Conservation (phyloP, 2,888 invertebrate genomes). For the Belgica antarctica region DNA sequence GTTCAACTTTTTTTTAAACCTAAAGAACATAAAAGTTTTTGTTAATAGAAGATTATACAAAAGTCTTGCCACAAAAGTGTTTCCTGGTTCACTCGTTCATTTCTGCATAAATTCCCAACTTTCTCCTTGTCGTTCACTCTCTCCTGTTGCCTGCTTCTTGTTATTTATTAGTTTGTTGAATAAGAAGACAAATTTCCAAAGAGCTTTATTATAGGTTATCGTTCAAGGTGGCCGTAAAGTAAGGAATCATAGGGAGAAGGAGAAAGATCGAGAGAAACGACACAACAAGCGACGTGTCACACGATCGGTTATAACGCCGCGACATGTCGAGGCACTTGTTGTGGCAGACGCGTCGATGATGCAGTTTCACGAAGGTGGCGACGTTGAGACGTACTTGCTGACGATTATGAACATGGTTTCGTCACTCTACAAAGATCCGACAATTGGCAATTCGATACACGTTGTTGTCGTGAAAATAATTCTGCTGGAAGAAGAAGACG, state of each 20-base stretch:
- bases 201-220: slow-evolving; percentile 49
- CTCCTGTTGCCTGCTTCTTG: neutral
- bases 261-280: slow-evolving; percentile 47
- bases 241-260: slow-evolving; percentile 47
- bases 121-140: neutral
- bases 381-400: slow-evolving; percentile 79
- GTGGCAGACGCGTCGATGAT: slow-evolving; percentile 87
- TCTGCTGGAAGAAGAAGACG: slow-evolving; percentile 65
- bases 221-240: slow-evolving; percentile 55
- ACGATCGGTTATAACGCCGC: slow-evolving; percentile 71
- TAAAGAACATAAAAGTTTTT: no score
- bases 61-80: no score
- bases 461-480: slow-evolving; percentile 85
- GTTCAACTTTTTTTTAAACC: no score
- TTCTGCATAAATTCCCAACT: neutral
- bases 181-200: slow-evolving; percentile 42
- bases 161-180: slow-evolving; percentile 13
- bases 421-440: slow-evolving; percentile 79
- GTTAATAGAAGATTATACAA: no score
- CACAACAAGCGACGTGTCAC: slow-evolving; percentile 52
- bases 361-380: slow-evolving; percentile 76
- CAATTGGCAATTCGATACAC: slow-evolving; percentile 86
- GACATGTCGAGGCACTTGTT: slow-evolving; percentile 80
- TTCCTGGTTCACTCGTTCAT: no score
- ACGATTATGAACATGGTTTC: slow-evolving; percentile 94